Conservation (phyloP, 2,113 vertebrate species). For the Neogobius melanostomus region DNA sequence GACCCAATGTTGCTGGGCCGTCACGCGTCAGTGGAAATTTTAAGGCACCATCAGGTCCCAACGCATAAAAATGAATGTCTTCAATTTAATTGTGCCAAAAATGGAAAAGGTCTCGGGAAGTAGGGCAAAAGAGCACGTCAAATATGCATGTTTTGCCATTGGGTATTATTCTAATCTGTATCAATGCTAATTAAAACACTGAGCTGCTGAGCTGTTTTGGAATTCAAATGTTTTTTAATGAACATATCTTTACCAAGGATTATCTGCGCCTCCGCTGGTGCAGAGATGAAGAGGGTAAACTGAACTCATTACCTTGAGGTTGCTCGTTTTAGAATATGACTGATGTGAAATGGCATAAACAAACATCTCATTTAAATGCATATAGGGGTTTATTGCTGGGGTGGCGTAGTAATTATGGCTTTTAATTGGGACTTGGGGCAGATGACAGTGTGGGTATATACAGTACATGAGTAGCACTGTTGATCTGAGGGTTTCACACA, state of each 20-base stretch:
- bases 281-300: constrained; percentile 14
- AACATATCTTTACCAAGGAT: not conserved
- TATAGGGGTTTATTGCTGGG: not conserved
- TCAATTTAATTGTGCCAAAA: not conserved
- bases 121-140: not conserved
- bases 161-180: not conserved
- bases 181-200: constrained; percentile 13
- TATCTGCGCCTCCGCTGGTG: constrained; percentile 4
- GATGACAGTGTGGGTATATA: not conserved
- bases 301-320: constrained; percentile 26
- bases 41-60: not conserved
- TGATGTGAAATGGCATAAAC: constrained; percentile 21
- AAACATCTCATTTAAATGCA: constrained; percentile 36
- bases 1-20: not conserved
- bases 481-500: not conserved
- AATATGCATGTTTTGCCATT: not conserved
- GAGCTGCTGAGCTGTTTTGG: not conserved
- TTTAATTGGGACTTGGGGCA: constrained; percentile 14
- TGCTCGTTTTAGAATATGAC: constrained; percentile 32
- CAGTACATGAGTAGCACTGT: not conserved
- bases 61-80: not conserved
- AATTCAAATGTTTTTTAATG: constrained; percentile 3
- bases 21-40: not conserved
- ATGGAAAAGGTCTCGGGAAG: not conserved
- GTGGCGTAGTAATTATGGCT: constrained; percentile 6